Evolutionary conservation across 2,888 invertebrate genomes (phyloP).

Genomic region (Xestia xanthographa): DNA sequence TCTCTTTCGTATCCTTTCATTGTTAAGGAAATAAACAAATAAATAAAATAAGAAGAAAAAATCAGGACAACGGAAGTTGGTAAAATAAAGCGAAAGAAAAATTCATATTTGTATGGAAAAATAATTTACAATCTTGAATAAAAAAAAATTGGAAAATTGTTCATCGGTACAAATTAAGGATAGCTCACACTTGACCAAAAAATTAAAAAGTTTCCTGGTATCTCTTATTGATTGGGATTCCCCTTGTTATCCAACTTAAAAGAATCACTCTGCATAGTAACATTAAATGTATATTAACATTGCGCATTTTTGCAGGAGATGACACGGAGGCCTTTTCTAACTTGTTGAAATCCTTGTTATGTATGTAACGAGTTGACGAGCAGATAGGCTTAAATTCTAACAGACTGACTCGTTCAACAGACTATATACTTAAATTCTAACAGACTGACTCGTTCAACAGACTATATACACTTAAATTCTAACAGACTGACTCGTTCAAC

Average conservation of each 20-base stretch:
- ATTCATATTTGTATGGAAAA: no score
- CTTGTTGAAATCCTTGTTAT: not conserved
- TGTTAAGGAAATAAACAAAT: not conserved
- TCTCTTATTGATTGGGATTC: not conserved
- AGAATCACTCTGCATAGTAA: not conserved
- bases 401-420: not conserved
- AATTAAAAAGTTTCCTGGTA: not conserved
- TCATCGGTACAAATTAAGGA: not conserved
- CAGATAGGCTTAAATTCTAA: not conserved
- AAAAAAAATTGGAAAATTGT: not conserved
- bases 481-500: not conserved
- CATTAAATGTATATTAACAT: slow-evolving; percentile 1
- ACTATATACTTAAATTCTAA: not conserved
- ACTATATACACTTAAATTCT: no score
- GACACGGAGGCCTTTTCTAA: not conserved
- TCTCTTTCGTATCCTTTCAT: not conserved
- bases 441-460: not conserved
- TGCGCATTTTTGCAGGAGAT: slow-evolving; percentile 15
- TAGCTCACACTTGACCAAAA: no score
- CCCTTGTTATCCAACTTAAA: not conserved
- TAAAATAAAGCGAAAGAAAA: not conserved
- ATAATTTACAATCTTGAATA: no score
- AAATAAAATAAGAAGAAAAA: not conserved
- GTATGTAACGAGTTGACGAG: not conserved
- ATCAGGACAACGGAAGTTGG: not conserved